A percentile compares a stretch with the other conserved stretches of the same genome.
Evolutionary conservation across 2,797 vertebrate species (phyloP).

Genomic region (Telmatherina bonti): DNA sequence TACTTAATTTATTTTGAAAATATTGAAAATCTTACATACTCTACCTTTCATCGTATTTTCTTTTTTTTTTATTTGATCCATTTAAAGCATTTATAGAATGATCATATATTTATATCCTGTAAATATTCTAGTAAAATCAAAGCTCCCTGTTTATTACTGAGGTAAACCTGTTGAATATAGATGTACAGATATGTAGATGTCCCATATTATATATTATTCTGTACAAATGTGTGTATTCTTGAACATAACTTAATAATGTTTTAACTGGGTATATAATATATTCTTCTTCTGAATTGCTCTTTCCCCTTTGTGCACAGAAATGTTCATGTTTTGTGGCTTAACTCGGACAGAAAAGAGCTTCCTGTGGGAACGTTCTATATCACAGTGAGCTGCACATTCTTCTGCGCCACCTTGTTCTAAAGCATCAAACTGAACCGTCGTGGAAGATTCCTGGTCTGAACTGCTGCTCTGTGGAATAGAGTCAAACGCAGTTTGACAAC

Average conservation of each 20-base stretch:
- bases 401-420: not conserved
- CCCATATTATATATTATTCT: too few species aligned
- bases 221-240: not conserved
- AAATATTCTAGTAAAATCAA: too few species aligned
- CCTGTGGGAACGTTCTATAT: not conserved
- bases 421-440: slow-evolving; percentile 2
- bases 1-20: too few species aligned
- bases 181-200: too few species aligned
- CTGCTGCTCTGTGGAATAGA: not conserved
- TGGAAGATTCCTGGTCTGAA: slow-evolving; percentile 8
- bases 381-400: slow-evolving; percentile 1
- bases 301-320: not conserved
- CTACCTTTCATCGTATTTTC: too few species aligned
- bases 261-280: not conserved
- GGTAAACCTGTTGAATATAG: too few species aligned
- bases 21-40: too few species aligned
- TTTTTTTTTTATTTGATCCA: too few species aligned
- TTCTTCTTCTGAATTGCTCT: not conserved
- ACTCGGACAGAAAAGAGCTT: too few species aligned
- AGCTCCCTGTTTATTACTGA: too few species aligned
- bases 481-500: slow-evolving; percentile 23
- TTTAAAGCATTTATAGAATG: too few species aligned
- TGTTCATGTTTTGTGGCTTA: not conserved
- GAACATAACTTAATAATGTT: not conserved
- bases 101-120: too few species aligned